Base-by-base conservation (phyloP, 2,113 vertebrate species). In the Rhinolophus ferrumequinum region DNA sequence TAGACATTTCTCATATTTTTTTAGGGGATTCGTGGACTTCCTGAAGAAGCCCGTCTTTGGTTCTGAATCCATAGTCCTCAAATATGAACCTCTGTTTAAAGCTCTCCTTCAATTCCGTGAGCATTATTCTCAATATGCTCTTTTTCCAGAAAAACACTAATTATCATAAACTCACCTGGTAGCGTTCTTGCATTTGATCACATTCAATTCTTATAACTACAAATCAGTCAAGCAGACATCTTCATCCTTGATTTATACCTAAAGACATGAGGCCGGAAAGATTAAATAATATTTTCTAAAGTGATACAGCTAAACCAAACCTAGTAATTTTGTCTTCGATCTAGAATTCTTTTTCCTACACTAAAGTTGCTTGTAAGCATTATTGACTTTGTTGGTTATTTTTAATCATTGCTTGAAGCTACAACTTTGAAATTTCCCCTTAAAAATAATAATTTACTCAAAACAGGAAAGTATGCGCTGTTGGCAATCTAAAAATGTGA, bases 341-440 rank as follows among this genome's bases (percentile, higher is more conserved):
- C 30, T 92, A 11, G 14, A 89, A 14, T 84, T 80, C 15, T 88
- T 95, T 83, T 67, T 84, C 44, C 35, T 73, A 12, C 21, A 8
- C 41, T 90, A 41, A 83, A 38, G 2, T 87, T 92, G 21, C 10
- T 81, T 62, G 10, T 88, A 44, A 95, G 80, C 4, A 75, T 70
- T 44, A 79, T 79, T 41, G 33, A 92, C 56, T 92, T 3, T 76
- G 21, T n/a, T 79, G 26, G n/a, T 67, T 84, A 7, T 95, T 70
- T 70, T 77, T 60, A 73, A 79, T 94, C 93, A 84, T 33, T 90
- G 11, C 83, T 96, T 93, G 54, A 96, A 96, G n/a, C 58, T 38
- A 60, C 10, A 94, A 88, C 47, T 62, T 60, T 91, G n/a, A 91
- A 91, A 94, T 79, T 56, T 70, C 38, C 33, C 50, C 93, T 89